Conservation (phyloP, 2,888 invertebrate species). For the Drosophila phalerata region DNA sequence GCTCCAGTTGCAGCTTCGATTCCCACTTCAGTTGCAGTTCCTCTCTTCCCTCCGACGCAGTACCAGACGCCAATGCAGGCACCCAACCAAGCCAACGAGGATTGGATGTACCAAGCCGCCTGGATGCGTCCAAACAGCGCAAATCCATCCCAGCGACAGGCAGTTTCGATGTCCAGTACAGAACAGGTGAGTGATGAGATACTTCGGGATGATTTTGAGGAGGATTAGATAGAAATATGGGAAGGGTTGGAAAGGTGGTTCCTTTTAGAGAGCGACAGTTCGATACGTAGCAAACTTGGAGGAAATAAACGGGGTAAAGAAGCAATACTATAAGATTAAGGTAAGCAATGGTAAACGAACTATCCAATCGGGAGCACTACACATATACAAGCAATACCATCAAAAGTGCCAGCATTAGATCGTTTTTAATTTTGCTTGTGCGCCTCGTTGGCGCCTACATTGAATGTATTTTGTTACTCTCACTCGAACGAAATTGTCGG, state of each 20-base stretch:
- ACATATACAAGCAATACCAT: too few species aligned
- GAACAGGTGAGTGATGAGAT: slow-evolving; percentile 6
- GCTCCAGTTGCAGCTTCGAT: slow-evolving; percentile 37
- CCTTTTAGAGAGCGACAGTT: too few species aligned
- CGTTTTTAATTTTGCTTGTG: too few species aligned
- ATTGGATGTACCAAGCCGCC: slow-evolving; percentile 44
- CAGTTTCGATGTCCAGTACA: not conserved
- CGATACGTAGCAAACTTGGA: too few species aligned
- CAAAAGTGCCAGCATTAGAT: too few species aligned
- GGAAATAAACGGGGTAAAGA: too few species aligned
- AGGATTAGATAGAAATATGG: not conserved
- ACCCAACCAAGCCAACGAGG: slow-evolving; percentile 35
- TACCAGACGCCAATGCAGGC: slow-evolving; percentile 56
- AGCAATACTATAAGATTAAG: too few species aligned
- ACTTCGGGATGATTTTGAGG: not conserved
- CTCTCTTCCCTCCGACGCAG: slow-evolving; percentile 2
- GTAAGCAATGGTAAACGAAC: too few species aligned
- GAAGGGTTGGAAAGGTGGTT: not conserved
- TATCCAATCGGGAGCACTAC: too few species aligned
- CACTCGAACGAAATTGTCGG: too few species aligned
- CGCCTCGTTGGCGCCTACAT: too few species aligned
- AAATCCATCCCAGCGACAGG: slow-evolving; percentile 1
- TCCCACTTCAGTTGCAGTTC: slow-evolving; percentile 40
- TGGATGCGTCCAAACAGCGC: slow-evolving; percentile 14
- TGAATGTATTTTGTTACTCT: too few species aligned